Conservation (phyloP, 2,888 invertebrate genomes). For the Hydraecia micacea region DNA sequence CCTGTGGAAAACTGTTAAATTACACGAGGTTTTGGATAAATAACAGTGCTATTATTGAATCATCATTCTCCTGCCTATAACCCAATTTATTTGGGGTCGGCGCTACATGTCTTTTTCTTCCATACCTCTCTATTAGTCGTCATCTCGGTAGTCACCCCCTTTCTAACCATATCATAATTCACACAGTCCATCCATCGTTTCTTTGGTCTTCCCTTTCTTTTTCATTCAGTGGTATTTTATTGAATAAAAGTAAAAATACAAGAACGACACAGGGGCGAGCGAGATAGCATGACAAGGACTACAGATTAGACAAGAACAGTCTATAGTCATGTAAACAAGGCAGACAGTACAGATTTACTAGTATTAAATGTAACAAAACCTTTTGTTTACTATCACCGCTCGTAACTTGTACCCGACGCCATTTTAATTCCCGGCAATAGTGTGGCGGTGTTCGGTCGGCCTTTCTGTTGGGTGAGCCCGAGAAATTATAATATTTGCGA, state of each 20-base stretch:
- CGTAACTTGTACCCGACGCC: slow-evolving; percentile 48
- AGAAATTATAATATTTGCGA: slow-evolving; percentile 68
- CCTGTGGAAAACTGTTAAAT: neutral
- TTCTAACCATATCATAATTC: neutral
- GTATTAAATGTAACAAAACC: neutral
- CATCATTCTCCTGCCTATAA: neutral
- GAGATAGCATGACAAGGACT: neutral
- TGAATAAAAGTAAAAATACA: neutral
- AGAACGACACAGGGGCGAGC: neutral
- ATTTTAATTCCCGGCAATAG: slow-evolving; percentile 62
- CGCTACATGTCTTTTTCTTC: neutral
- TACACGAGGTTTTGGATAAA: neutral
- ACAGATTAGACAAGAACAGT: neutral
- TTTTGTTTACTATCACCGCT: slow-evolving; percentile 5
- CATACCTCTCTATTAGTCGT: neutral
- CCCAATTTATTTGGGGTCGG: neutral
- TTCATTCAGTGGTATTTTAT: neutral
- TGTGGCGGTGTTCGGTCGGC: slow-evolving; percentile 47
- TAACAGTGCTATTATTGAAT: neutral
- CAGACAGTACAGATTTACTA: neutral
- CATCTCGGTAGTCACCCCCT: neutral
- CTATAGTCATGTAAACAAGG: neutral
- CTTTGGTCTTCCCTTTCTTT: neutral
- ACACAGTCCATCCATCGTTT: neutral
- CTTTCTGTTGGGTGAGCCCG: slow-evolving; percentile 51